Evolutionary conservation across 1,140 invertebrate genomes (phyloP).

Genomic region (Asbolus verrucosus): DNA sequence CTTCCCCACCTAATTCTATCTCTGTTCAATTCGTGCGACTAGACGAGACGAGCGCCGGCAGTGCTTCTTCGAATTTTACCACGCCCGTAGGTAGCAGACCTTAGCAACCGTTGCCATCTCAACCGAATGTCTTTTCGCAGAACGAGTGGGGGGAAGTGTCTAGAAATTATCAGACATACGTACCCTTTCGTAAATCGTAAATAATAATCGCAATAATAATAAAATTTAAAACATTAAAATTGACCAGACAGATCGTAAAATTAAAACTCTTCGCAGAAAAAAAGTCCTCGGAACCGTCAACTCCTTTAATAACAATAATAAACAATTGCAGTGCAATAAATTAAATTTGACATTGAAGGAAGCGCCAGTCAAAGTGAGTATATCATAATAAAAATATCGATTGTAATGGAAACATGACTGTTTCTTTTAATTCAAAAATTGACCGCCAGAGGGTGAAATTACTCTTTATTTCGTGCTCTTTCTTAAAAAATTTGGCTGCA

Average conservation of each 20-base stretch:
- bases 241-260: constrained; percentile 1
- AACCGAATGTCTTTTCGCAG: constrained; percentile 42
- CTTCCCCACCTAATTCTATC: constrained; percentile 5
- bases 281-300: background rate
- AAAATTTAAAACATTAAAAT: constrained; percentile 6
- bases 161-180: constrained; percentile 35
- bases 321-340: constrained; percentile 6
- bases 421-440: constrained; percentile 11
- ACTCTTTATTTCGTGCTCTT: constrained; percentile 4
- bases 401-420: constrained; percentile 6
- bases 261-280: background rate
- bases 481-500: constrained; percentile 30
- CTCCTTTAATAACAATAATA: too few species aligned
- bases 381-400: constrained; percentile 20
- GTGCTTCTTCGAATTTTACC: constrained; percentile 18
- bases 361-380: constrained; percentile 27
- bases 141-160: constrained; percentile 33
- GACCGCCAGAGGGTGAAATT: constrained; percentile 28
- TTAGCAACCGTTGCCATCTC: constrained; percentile 49
- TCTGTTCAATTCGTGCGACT: constrained; percentile 3
- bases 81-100: constrained; percentile 49
- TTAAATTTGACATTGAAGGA: constrained; percentile 9
- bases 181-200: constrained; percentile 35
- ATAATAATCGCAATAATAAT: constrained; percentile 24
- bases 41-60: constrained; percentile 18